Conservation (phyloP, 2,113 vertebrate species). For the Protobothrops mucrosquamatus region DNA sequence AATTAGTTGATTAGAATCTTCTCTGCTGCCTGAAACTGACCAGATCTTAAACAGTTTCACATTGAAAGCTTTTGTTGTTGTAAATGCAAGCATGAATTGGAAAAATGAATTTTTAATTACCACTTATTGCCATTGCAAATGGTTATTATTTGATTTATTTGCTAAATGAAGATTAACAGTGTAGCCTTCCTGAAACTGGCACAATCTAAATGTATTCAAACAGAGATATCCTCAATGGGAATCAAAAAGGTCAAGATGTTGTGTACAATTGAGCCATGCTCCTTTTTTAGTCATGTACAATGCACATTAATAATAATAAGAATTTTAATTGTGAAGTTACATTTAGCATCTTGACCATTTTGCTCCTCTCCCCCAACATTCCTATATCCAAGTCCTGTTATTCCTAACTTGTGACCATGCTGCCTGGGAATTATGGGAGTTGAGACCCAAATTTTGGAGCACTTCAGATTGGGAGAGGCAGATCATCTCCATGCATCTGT, state of each 20-base stretch:
- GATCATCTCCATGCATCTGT: not conserved
- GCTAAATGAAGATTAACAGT: not conserved
- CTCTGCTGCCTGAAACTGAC: not conserved
- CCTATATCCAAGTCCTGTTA: not conserved
- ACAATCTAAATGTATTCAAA: not conserved
- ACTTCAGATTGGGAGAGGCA: not conserved
- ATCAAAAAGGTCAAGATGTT: not conserved
- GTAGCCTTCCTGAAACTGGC: not conserved
- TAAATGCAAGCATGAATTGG: not conserved
- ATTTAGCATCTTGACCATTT: not conserved
- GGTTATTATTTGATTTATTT: not conserved
- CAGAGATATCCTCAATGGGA: not conserved
- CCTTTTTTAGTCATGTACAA: not conserved
- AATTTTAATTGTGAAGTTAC: not conserved
- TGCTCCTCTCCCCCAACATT: not conserved
- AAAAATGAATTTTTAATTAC: not conserved
- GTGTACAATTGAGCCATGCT: not conserved
- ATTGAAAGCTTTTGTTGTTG: not conserved
- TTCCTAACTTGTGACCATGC: not conserved
- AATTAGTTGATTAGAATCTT: not conserved
- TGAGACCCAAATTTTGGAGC: not conserved
- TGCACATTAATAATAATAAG: not conserved
- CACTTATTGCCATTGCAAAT: not conserved
- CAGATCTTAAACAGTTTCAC: not conserved
- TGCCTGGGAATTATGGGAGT: not conserved